Evolutionary conservation across 2,797 vertebrate species (phyloP).

Genomic region (Paratrypauchen microcephalus): DNA sequence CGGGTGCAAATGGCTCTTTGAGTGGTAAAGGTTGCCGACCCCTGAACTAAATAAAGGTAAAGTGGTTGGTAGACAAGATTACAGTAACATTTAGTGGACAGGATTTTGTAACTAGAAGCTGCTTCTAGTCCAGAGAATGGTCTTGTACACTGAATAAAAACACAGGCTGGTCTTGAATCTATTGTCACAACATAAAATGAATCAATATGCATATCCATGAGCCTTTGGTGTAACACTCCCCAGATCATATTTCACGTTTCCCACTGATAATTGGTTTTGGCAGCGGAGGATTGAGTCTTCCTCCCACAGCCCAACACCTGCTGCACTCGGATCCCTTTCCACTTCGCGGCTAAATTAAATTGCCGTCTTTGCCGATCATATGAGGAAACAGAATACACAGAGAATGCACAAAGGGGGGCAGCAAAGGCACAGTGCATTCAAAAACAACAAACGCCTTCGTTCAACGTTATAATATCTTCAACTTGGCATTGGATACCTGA

Average conservation of each 20-base stretch:
- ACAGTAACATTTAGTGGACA: no score
- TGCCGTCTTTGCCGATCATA: conserved; percentile 15
- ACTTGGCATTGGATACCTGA: no score
- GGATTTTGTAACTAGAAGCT: no score
- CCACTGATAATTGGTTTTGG: conserved; percentile 35
- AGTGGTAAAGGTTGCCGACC: no score
- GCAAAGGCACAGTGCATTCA: neutral
- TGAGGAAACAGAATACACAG: conserved; percentile 22
- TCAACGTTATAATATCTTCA: neutral
- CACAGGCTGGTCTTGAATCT: neutral
- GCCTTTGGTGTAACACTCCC: neutral
- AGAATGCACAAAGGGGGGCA: neutral
- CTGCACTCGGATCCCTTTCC: conserved; percentile 24
- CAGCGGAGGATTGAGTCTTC: conserved; percentile 28
- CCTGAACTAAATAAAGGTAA: neutral
- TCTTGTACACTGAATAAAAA: neutral
- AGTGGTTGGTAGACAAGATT: no score
- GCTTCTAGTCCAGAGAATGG: neutral
- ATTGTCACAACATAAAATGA: neutral
- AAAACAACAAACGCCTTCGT: neutral
- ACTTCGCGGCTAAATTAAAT: conserved; percentile 41
- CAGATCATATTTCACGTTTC: conserved; percentile 22
- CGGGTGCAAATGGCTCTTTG: no score
- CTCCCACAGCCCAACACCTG: conserved; percentile 46
- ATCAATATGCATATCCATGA: neutral